A percentile compares a stretch with the other conserved stretches of the same genome.
Evolutionary conservation across 30 jellyfish, hydroid and myxozoan genomes (phyloP).

Genomic region (Catostylus mosaicus): DNA sequence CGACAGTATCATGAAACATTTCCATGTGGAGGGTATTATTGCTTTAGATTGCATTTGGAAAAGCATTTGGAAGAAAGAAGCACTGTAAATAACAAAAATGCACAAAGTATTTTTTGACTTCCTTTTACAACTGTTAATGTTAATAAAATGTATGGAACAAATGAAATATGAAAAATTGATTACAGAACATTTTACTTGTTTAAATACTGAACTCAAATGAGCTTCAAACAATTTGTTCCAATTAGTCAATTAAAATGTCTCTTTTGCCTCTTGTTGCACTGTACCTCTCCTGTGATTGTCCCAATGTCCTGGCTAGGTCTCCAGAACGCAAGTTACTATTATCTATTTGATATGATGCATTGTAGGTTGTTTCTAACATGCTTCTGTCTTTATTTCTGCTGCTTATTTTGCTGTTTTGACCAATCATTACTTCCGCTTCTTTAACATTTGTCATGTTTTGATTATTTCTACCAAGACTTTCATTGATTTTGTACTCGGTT

Average conservation of each 20-base stretch:
- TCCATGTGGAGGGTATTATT: too few relatives aligned
- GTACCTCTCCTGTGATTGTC: conserved; percentile 29
- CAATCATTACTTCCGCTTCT: background rate
- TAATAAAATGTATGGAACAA: too few relatives aligned
- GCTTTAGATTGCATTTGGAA: too few relatives aligned
- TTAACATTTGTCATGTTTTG: background rate
- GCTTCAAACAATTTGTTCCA: background rate
- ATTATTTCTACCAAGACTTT: background rate
- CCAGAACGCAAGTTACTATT: conserved; percentile 62
- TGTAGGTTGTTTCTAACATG: conserved; percentile 61
- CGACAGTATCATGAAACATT: too few relatives aligned
- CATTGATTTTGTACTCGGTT: conserved; percentile 6
- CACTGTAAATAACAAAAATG: too few relatives aligned
- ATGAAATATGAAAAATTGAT: too few relatives aligned
- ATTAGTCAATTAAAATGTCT: conserved; percentile 39
- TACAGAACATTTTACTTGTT: too few relatives aligned
- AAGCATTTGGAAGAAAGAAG: too few relatives aligned
- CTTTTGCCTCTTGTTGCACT: conserved; percentile 4
- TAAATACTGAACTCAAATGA: too few relatives aligned
- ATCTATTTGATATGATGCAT: conserved; percentile 60
- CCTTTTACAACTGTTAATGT: too few relatives aligned
- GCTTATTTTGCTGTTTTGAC: conserved; percentile 8
- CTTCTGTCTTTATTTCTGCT: conserved; percentile 33
- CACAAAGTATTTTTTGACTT: too few relatives aligned
- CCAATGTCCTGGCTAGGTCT: conserved; percentile 71